Base-by-base conservation (phyloP, 2,797 vertebrate genomes). In the Pagetopsis macropterus region DNA sequence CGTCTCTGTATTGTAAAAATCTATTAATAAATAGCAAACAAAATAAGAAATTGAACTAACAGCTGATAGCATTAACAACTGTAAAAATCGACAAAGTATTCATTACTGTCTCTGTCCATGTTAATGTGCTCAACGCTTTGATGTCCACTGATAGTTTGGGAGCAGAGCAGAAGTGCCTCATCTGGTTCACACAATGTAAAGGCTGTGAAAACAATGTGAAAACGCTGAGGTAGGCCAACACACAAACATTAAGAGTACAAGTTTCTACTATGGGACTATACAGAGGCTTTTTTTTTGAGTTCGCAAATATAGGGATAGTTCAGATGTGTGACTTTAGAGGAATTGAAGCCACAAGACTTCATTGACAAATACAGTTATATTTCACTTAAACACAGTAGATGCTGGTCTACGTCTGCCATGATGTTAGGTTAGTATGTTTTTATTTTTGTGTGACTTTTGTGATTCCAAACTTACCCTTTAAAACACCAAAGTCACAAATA, bases 171-270 rank as follows among this genome's bases (percentile, higher is more conserved):
- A 93, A 64, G 62, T 92, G 94, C 76, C 27, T 92, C 63, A 91
- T 98, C 79, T 92, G 83, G 67, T 84, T 96, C 82, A 78, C 81
- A 51, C 87, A 70, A 5, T 43, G 82, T 59, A 70, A 76, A 43
- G 73, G 77, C n/a, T 40, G 82, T 0, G n/a, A n/a, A n/a, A n/a
- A n/a, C n/a, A n/a, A n/a, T n/a, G 75, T 64, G 70, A 95, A 94
- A 87, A 91, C 82, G 44, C 63, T 97, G 16, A 96, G 96, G 96
- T 98, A 92, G 84, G 75, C 31, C 13, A 17, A 33, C 1, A 37
- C 52, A 43, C 2, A 19, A 12, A 2, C 14, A n/a, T 50, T 1
- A 41, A 9, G 19, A 13, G 11, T 40, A 16, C n/a, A n/a, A 33
- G 19, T 49, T 19, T 48, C 3, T 10, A 2, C 1, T 16, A 9